A percentile compares a stretch with the other conserved stretches of the same genome.
phyloP scores from a whole-genome alignment of 2,888 invertebrate genomes.

The Lordiphosa fenestrarum region DNA sequence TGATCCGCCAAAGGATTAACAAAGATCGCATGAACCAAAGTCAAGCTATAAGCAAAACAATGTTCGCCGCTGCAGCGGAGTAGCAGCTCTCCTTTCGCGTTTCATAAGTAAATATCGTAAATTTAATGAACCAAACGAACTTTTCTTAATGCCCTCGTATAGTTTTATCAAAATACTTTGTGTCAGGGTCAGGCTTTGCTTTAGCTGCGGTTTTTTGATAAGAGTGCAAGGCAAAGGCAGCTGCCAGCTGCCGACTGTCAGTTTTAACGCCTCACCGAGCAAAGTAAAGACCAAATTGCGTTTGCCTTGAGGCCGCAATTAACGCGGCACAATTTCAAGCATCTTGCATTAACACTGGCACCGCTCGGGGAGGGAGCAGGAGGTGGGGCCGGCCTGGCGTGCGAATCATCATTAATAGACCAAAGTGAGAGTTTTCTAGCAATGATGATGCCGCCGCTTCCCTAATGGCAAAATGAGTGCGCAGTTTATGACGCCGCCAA shows the following conservation, averaged over 20 bases:
- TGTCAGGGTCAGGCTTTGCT: conserved; percentile 50
- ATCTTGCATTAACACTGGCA: conserved; percentile 33
- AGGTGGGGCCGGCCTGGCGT: conserved; percentile 38
- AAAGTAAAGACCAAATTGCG: conserved; percentile 47
- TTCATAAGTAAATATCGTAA: conserved; percentile 4
- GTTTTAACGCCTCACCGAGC: conserved; percentile 55
- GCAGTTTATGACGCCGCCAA: conserved; percentile 26
- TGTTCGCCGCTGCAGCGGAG: too few relatives aligned
- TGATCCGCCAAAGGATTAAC: too few relatives aligned
- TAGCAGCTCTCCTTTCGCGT: too few relatives aligned
- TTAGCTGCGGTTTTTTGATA: conserved; percentile 15
- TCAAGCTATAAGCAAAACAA: too few relatives aligned
- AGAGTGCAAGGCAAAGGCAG: conserved; percentile 16
- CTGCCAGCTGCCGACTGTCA: conserved; percentile 20
- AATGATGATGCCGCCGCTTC: conserved; percentile 24
- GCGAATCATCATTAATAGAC: conserved; percentile 71
- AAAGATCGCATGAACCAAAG: too few relatives aligned
- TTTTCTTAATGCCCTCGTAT: conserved; percentile 16
- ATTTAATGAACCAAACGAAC: conserved; percentile 16
- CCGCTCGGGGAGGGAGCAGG: conserved; percentile 1
- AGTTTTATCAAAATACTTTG: conserved; percentile 52
- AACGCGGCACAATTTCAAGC: conserved; percentile 59
- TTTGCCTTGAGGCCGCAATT: conserved; percentile 58
- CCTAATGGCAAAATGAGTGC: conserved; percentile 48
- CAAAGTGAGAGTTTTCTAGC: conserved; percentile 59